Percentiles rank a stretch among this genome's conserved stretches.
Evolutionary conservation across 2,797 vertebrate genomes (phyloP).

Genomic region (Myotis planiceps): DNA sequence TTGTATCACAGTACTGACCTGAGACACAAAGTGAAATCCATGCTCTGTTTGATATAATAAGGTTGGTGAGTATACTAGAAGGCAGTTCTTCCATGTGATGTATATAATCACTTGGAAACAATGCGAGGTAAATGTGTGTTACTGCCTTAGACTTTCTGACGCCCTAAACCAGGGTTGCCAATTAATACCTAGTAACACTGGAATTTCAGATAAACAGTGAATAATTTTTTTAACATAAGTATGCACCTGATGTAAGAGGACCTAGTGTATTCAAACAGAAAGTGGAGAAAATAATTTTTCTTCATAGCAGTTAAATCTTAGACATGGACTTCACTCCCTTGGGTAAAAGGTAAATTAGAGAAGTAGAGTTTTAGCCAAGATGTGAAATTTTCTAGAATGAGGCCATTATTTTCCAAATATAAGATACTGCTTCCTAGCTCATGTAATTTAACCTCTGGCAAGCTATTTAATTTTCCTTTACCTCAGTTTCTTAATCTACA

Average conservation of each 20-base stretch:
- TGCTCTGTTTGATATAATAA: conserved; percentile 9
- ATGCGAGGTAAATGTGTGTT: neutral
- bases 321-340: too few species aligned
- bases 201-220: conserved; percentile 5
- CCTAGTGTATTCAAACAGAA: neutral
- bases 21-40: neutral
- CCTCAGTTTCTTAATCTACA: neutral
- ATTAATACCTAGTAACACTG: neutral
- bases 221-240: neutral
- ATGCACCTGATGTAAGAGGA: neutral
- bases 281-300: neutral
- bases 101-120: neutral
- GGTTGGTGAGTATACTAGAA: neutral
- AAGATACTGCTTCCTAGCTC: neutral
- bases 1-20: neutral
- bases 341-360: neutral
- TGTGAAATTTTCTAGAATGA: neutral
- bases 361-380: neutral
- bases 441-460: neutral
- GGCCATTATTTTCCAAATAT: neutral
- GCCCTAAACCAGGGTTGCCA: neutral
- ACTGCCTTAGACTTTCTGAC: neutral
- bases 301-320: neutral
- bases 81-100: neutral
- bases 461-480: neutral